These are phyloP conservation scores for Coccyzus lansbergi DNA, from an alignment of 2,797 vertebrate genomes.

Conservation along the genomic window DNA sequence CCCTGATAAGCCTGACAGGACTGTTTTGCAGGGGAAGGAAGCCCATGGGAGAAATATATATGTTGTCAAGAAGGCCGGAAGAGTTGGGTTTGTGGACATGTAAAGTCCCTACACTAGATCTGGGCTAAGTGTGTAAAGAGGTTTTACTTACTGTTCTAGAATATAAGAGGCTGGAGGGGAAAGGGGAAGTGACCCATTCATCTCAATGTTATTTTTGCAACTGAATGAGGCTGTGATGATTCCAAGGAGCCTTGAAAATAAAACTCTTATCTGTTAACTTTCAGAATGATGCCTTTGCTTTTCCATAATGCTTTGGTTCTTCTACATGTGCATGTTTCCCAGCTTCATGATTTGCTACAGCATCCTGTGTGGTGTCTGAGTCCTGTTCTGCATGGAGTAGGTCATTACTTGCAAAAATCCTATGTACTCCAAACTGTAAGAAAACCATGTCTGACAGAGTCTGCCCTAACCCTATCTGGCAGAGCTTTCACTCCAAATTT, in stretches of 20 bases:
- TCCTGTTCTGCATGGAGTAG: neutral
- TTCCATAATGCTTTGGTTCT: neutral
- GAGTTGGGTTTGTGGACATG: neutral
- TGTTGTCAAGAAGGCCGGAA: neutral
- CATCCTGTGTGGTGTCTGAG: neutral
- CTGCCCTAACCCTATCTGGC: neutral
- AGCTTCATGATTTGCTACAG: neutral
- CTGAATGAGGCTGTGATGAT: neutral
- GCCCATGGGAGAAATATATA: neutral
- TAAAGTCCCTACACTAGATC: neutral
- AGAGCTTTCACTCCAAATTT: neutral
- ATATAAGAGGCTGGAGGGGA: neutral
- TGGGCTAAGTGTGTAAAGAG: neutral
- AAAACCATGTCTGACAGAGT: neutral
- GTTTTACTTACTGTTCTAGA: neutral
- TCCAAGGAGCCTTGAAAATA: neutral
- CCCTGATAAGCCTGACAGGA: neutral
- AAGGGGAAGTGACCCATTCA: conserved; percentile 9
- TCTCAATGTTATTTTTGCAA: neutral
- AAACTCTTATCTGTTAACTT: neutral
- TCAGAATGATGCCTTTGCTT: neutral
- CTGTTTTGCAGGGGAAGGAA: neutral
- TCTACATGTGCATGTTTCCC: neutral
- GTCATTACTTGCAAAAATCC: neutral
- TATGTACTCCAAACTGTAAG: neutral